Evolutionary conservation across 2,113 vertebrate species (phyloP).

Genomic region (Brachypteracias leptosomus): DNA sequence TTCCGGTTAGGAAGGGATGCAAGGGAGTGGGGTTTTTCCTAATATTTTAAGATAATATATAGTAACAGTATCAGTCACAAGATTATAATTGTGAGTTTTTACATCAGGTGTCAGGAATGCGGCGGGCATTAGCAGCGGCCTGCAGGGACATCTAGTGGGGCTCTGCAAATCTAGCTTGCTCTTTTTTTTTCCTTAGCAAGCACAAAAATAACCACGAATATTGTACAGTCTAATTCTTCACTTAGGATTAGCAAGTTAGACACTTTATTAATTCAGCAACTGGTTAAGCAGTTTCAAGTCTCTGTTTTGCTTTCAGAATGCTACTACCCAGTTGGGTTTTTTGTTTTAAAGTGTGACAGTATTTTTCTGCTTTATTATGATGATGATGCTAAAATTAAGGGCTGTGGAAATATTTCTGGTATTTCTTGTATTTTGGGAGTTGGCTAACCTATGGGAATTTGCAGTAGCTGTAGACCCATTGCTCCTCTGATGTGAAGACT

Average conservation of each 20-base stretch:
- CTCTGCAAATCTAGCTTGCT: background rate
- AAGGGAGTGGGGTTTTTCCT: background rate
- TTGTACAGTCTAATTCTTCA: background rate
- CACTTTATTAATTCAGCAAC: background rate
- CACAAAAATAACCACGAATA: background rate
- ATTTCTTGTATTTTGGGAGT: background rate
- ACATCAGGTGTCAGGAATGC: background rate
- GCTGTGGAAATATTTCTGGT: background rate
- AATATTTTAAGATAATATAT: background rate
- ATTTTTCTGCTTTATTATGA: background rate
- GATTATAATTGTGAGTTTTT: background rate
- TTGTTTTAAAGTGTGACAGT: background rate
- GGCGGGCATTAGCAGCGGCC: background rate
- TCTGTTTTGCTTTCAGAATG: background rate
- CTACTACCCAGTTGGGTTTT: background rate
- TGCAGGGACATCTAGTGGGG: slow-evolving; percentile 65
- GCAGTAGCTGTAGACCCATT: background rate
- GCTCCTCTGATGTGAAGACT: background rate
- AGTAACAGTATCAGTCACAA: background rate
- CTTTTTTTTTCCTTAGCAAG: background rate
- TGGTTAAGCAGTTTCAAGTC: background rate
- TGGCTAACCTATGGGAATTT: background rate
- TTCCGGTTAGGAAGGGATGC: background rate
- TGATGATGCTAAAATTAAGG: background rate
- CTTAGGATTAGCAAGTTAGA: background rate